A percentile compares a stretch with the other conserved stretches of the same genome.
Evolutionary conservation across 2,113 vertebrate genomes (phyloP).

Genomic region (Daubentonia madagascariensis): DNA sequence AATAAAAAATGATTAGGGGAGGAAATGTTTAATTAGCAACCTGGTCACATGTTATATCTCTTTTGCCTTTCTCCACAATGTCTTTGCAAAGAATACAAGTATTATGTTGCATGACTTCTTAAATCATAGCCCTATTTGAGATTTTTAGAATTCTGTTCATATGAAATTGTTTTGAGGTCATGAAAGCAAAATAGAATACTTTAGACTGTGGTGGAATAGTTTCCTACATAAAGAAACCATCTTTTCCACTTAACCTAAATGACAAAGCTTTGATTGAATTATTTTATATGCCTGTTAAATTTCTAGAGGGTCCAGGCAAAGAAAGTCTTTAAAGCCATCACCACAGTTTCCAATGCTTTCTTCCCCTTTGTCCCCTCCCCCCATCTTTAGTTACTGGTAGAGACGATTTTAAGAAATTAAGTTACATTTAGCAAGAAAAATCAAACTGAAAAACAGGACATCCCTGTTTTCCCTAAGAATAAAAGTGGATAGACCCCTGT

Average conservation of each 20-base stretch:
- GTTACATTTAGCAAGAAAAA: not conserved
- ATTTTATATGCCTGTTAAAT: not conserved
- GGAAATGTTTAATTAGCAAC: not conserved
- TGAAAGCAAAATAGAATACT: not conserved
- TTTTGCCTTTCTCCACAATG: not conserved
- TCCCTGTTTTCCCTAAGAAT: not conserved
- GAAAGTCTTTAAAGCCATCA: not conserved
- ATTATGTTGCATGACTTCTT: not conserved
- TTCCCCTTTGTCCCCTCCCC: no score
- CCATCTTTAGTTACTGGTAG: not conserved
- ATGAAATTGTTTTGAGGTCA: not conserved
- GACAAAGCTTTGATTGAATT: not conserved
- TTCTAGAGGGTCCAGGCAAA: not conserved
- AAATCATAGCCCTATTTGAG: not conserved
- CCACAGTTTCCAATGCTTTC: not conserved
- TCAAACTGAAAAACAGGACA: not conserved
- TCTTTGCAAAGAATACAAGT: not conserved
- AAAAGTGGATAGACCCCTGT: no score
- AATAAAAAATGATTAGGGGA: not conserved
- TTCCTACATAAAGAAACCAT: not conserved
- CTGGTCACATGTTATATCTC: rapidly evolving
- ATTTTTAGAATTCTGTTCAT: not conserved
- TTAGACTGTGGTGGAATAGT: not conserved
- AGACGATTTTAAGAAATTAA: not conserved
- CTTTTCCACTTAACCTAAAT: not conserved